Conservation (phyloP, 2,888 invertebrate species). For the Atherix ibis region DNA sequence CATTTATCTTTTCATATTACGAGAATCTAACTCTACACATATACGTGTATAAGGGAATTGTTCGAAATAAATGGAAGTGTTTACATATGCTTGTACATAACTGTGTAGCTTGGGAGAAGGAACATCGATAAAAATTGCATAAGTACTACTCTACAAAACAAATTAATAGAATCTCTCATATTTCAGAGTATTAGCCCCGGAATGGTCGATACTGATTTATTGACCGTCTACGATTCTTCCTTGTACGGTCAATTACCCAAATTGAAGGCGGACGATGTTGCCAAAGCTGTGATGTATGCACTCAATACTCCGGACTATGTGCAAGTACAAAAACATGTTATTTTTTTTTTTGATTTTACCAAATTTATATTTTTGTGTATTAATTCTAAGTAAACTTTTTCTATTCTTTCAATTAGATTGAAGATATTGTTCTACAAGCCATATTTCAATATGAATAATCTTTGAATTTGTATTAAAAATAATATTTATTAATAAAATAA, state of each 20-base stretch:
- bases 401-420: constrained; percentile 15
- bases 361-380: too few species aligned
- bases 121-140: neutral
- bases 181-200: constrained; percentile 47
- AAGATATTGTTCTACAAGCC: constrained; percentile 28
- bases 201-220: constrained; percentile 39
- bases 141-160: too few species aligned
- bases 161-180: too few species aligned
- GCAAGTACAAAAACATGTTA: too few species aligned
- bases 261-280: constrained; percentile 42
- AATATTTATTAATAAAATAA: neutral
- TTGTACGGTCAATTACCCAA: constrained; percentile 29
- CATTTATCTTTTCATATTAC: too few species aligned
- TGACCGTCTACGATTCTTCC: constrained; percentile 28
- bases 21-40: neutral
- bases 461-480: too few species aligned
- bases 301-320: constrained; percentile 45
- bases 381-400: constrained; percentile 4
- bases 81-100: too few species aligned
- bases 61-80: too few species aligned
- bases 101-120: neutral
- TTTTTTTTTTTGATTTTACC: too few species aligned
- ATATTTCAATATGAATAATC: constrained; percentile 17
- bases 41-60: neutral
- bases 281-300: constrained; percentile 43